Evolutionary conservation across 53 echinoderm and acorn worm genomes (phyloP), one percentile per base, ranked within the genome.

Genomic region (Paelopatides confundens): DNA sequence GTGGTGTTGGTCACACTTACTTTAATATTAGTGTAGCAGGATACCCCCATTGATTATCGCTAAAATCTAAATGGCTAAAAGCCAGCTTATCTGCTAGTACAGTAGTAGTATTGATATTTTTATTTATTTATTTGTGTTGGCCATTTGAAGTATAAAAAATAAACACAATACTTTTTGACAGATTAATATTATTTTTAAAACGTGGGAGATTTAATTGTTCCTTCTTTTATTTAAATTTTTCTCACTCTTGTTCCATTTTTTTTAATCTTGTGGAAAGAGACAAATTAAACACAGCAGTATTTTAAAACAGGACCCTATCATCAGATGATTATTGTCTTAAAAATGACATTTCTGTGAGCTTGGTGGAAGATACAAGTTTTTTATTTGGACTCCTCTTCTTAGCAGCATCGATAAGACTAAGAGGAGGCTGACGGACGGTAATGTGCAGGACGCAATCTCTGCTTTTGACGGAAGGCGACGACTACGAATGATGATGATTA

Each of bases 401-500:
- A 21, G 58, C 24, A 21, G 58, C 48, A 48, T 48, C 58, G n/a
- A 18, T 21, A 21, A 58, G 24, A 21, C 17, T 18, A 21, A 58
- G 58, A 21, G n/a, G 58, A 21, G 18, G 17, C 21, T 23, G 21
- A 6, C 6, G 24, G 6, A 6, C 15, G 21, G 5, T 18, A 21
- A 23, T 58, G 24, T 58, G 58, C 58, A 21, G 24, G 58, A 58
- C 58, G 58, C 58, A 58, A 58, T 58, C 58, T 58, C 58, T 58
- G 58, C 58, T 58, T 0, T 58, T 17, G 21, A 17, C 15, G 21
- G 18, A 6, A 23, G 1, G 63, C 17, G 70, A 52, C 26, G 68
- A 71, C 8, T 82, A 63, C 18, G 82, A 85, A 76, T 76, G 77
- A 85, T 90, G 85, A 83, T 85, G 85, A 89, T 89, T 85, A 82